phyloP scores from a whole-genome alignment of 2,888 invertebrate species.

The Salpingus planirostris region DNA sequence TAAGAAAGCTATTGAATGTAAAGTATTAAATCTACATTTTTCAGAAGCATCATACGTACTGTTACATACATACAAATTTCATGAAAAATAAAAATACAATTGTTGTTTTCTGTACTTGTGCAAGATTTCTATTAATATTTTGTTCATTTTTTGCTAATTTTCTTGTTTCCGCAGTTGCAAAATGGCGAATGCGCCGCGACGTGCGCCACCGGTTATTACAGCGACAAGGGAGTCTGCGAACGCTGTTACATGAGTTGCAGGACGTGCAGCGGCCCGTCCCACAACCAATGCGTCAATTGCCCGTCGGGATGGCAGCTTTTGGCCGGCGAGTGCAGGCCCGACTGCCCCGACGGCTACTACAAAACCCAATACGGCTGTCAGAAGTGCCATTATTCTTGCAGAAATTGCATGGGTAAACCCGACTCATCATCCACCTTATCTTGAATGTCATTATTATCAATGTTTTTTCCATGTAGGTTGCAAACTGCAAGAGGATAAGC shows the following conservation, averaged over 20 bases:
- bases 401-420: conserved; percentile 74
- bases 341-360: conserved; percentile 81
- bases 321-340: conserved; percentile 75
- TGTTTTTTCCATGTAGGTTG: conserved; percentile 32
- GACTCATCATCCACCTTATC: no score
- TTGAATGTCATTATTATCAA: conserved; percentile 1
- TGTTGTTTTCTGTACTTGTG: no score
- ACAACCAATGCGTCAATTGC: conserved; percentile 79
- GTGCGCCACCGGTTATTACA: conserved; percentile 76
- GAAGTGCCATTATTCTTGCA: conserved; percentile 83
- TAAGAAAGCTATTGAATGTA: no score
- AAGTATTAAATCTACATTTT: no score
- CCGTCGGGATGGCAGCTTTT: conserved; percentile 72
- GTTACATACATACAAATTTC: no score
- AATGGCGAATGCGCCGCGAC: conserved; percentile 74
- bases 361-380: conserved; percentile 74
- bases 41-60: no score
- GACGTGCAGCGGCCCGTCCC: conserved; percentile 76
- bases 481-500: conserved; percentile 38
- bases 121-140: no score
- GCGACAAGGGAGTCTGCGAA: conserved; percentile 72
- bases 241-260: conserved; percentile 78
- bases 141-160: no score
- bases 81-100: no score
- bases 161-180: no score